These are phyloP conservation scores for Adelognathus sp. DNA, from an alignment of 2,888 invertebrate species.

Conservation along the genomic window DNA sequence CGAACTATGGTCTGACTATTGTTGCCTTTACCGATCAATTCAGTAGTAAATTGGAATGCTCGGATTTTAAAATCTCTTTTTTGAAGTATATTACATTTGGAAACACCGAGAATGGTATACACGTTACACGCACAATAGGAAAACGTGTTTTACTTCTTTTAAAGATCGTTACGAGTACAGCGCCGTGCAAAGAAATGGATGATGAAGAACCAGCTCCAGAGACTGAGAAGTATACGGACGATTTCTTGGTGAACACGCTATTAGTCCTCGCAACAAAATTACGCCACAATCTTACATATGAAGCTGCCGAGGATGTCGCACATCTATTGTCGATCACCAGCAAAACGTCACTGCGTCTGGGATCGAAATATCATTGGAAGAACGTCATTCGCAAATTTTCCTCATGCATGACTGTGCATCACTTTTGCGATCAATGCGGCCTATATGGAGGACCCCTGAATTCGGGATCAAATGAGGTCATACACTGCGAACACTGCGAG, in stretches of 20 bases:
- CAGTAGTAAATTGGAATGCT: too few relatives aligned
- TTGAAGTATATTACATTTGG: too few relatives aligned
- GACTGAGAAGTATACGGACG: conserved; percentile 6
- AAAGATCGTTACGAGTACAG: too few relatives aligned
- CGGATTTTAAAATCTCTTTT: too few relatives aligned
- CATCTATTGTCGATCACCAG: background rate
- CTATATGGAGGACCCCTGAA: conserved; percentile 22
- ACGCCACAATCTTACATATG: conserved; percentile 24
- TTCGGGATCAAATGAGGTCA: background rate
- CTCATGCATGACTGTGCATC: conserved; percentile 19
- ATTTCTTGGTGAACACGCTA: conserved; percentile 8
- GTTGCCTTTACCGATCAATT: too few relatives aligned
- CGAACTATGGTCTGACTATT: too few relatives aligned
- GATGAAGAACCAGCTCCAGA: background rate
- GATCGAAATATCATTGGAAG: conserved; percentile 38
- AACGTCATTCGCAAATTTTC: conserved; percentile 30
- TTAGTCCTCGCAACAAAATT: conserved; percentile 26
- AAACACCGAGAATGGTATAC: too few relatives aligned
- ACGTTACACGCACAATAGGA: too few relatives aligned
- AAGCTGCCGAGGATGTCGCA: conserved; percentile 14
- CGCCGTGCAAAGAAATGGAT: background rate
- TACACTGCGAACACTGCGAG: background rate
- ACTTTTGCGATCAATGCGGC: conserved; percentile 31
- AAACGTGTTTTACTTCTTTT: too few relatives aligned
- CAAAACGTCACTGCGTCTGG: background rate